Evolutionary conservation across 2,888 invertebrate species (phyloP).

Genomic region (Deroplatys truncata): DNA sequence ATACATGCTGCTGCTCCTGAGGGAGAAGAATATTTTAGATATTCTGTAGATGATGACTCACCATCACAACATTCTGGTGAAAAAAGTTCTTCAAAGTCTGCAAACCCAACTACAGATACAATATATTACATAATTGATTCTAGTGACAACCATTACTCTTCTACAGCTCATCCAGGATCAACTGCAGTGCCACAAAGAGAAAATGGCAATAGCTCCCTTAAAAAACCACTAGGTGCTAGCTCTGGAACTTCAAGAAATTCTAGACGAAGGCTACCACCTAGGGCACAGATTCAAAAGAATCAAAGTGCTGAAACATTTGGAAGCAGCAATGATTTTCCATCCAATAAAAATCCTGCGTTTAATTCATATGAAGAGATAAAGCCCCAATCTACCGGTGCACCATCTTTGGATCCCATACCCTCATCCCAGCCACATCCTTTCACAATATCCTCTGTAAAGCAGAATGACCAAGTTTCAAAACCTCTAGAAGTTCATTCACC

Average conservation of each 20-base stretch:
- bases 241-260: neutral
- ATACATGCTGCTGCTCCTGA: slow-evolving; percentile 4
- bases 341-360: neutral
- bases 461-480: neutral
- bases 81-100: neutral
- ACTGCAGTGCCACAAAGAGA: neutral
- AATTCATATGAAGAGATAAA: neutral
- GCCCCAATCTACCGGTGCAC: neutral
- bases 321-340: neutral
- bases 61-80: neutral
- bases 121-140: neutral
- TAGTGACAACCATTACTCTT: neutral
- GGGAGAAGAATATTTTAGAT: neutral
- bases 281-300: neutral
- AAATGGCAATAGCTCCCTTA: neutral
- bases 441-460: neutral
- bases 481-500: neutral
- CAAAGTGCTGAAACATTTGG: neutral
- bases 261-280: neutral
- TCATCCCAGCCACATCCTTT: neutral
- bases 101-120: neutral
- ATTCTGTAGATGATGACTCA: neutral
- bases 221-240: neutral
- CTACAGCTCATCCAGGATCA: neutral
- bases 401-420: neutral